These are phyloP conservation scores for Pseudomugil tenellus DNA, from an alignment of 2,797 vertebrate species.

Conservation along the genomic window DNA sequence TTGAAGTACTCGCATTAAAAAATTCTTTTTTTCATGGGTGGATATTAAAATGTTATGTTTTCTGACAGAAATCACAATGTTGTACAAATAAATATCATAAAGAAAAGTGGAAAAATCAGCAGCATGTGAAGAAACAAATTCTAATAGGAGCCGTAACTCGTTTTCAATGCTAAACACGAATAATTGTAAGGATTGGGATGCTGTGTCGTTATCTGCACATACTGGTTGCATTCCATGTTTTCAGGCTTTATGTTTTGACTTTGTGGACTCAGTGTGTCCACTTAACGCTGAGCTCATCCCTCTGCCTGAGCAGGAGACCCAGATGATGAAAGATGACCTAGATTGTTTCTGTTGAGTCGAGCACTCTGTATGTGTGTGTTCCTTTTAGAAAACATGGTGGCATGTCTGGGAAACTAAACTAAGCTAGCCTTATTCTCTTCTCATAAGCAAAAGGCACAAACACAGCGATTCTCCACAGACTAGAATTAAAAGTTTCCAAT, in stretches of 20 bases:
- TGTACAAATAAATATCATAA: too few species aligned
- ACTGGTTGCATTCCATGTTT: constrained; percentile 38
- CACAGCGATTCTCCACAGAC: constrained; percentile 54
- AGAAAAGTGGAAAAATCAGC: too few species aligned
- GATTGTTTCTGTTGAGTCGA: constrained; percentile 66
- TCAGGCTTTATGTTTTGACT: constrained; percentile 27
- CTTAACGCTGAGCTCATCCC: constrained; percentile 62
- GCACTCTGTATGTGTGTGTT: constrained; percentile 43
- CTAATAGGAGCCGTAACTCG: not conserved
- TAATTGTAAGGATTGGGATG: constrained; percentile 27
- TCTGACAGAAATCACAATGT: too few species aligned
- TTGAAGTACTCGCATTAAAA: too few species aligned
- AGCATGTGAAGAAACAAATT: not conserved
- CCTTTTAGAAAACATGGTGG: constrained; percentile 65
- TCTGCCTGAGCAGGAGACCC: constrained; percentile 47
- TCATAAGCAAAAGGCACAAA: constrained; percentile 64
- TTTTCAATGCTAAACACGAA: constrained; percentile 25
- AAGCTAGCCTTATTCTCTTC: constrained; percentile 62
- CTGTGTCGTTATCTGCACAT: constrained; percentile 49
- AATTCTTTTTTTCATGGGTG: too few species aligned
- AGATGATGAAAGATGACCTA: constrained; percentile 79
- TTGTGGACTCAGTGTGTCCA: constrained; percentile 54
- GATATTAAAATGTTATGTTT: too few species aligned
- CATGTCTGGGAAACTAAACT: constrained; percentile 64
- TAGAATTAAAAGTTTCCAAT: constrained; percentile 67